Evolutionary conservation across 1,140 invertebrate species (phyloP), one percentile per base, ranked within the genome.

Genomic region (Trinorchestia longiramus): DNA sequence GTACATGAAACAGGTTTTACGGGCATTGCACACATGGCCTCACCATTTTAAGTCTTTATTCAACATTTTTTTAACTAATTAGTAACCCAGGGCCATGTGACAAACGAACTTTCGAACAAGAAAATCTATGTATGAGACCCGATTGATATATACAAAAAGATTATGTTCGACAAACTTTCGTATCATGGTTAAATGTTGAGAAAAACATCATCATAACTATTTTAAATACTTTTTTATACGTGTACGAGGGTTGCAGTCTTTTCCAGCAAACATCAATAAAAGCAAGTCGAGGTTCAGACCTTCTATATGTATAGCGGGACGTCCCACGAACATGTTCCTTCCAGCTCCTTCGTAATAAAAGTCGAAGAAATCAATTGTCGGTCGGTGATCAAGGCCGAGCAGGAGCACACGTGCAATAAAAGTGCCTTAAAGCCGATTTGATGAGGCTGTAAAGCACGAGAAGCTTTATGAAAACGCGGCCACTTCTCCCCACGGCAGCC

Each of bases 371-470:
- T 94, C 92, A 94, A 94, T 94, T 94, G 92, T 94, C 41, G 43
- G 92, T 42, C 44, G 92, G 43, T 45, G 40, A 94, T 94, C 92
- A 94, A 94, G 92, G 92, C 44, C 92, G 17, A 40, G 8, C 41
- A 45, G 92, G 44, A n/a, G 92, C 43, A 19, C 44, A 45, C 43
- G 92, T 43, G 92, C 92, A 94, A 94, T 94, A 94, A 94, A 94
- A 94, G 92, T n/a, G 92, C 92, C 92, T 47, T 94, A 94, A 94
- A 94, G 92, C 92, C 92, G 43, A 94, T 94, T 94, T 94, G 92
- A 94, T 94, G 92, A 43, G 92, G 44, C 92, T 47, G 92, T 94
- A 94, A 94, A 94, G 44, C 88, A 90, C 92, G 92, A 91, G 44
- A 36, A 42, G 92, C 92, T 47, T 94, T 94, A 94, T 94, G 44